phyloP scores from a whole-genome alignment of 2,797 vertebrate species.

The Morelia viridis region DNA sequence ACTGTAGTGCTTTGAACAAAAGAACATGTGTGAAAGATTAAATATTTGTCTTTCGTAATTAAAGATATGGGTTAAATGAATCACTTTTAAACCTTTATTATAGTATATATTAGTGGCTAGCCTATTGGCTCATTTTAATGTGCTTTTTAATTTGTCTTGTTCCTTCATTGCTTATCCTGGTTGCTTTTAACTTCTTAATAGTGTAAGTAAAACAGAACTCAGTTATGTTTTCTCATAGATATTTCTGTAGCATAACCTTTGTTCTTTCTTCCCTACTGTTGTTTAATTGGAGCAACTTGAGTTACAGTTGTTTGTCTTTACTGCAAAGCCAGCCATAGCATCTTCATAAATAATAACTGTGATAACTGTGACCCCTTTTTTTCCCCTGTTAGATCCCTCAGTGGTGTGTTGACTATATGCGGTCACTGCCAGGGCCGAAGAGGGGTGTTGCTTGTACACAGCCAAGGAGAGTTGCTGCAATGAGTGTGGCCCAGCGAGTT shows the following conservation, averaged over 20 bases:
- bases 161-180: neutral
- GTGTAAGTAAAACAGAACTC: neutral
- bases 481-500: slow-evolving; percentile 95
- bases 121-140: neutral
- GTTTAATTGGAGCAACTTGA: neutral
- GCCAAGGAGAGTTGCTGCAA: slow-evolving; percentile 91
- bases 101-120: neutral
- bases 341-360: neutral
- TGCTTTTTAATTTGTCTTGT: neutral
- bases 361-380: neutral
- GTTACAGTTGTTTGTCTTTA: neutral
- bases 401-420: slow-evolving; percentile 95
- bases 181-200: neutral
- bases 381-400: slow-evolving; percentile 85
- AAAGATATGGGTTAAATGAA: neutral
- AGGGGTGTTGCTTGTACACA: slow-evolving; percentile 94
- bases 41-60: neutral
- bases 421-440: slow-evolving; percentile 84
- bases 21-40: neutral
- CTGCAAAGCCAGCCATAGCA: neutral
- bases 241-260: neutral
- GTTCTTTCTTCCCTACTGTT: too few species aligned
- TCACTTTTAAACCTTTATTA: neutral
- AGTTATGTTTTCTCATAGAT: neutral
- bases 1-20: neutral